phyloP scores from a whole-genome alignment of 2,797 vertebrate genomes.

The Tragopan temminckii region DNA sequence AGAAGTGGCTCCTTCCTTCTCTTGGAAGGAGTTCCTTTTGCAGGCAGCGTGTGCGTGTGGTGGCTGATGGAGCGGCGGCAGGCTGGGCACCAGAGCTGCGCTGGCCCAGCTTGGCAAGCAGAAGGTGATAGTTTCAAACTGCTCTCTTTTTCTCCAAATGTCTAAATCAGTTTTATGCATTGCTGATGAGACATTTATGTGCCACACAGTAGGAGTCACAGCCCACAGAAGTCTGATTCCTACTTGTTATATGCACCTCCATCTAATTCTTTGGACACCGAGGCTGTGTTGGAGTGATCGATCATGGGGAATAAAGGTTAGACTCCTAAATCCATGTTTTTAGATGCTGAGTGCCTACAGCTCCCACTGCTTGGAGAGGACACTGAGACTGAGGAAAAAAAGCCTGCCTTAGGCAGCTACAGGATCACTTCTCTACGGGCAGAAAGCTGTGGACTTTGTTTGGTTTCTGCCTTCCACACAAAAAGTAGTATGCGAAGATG shows the following conservation, averaged over 20 bases:
- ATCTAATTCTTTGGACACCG: fast-evolving
- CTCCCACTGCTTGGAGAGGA: fast-evolving
- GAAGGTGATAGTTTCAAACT: neutral
- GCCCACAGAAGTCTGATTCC: neutral
- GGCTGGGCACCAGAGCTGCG: fast-evolving
- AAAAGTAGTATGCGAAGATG: neutral
- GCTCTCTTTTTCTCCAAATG: neutral
- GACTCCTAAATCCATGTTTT: neutral
- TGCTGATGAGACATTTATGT: neutral
- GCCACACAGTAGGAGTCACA: neutral
- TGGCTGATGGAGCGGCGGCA: neutral
- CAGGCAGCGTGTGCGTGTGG: neutral
- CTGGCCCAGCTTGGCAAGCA: neutral
- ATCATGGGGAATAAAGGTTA: neutral
- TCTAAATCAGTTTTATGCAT: neutral
- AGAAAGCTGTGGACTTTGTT: neutral
- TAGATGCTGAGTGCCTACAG: neutral
- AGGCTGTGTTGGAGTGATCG: neutral
- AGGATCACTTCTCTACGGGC: neutral
- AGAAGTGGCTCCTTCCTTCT: conserved; percentile 33
- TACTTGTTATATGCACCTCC: neutral
- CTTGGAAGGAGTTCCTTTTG: conserved; percentile 19
- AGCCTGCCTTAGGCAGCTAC: neutral
- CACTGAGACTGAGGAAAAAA: neutral
- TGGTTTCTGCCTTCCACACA: neutral